Base-by-base conservation (phyloP, 1,140 invertebrate genomes). In the Epicauta chinensis region DNA sequence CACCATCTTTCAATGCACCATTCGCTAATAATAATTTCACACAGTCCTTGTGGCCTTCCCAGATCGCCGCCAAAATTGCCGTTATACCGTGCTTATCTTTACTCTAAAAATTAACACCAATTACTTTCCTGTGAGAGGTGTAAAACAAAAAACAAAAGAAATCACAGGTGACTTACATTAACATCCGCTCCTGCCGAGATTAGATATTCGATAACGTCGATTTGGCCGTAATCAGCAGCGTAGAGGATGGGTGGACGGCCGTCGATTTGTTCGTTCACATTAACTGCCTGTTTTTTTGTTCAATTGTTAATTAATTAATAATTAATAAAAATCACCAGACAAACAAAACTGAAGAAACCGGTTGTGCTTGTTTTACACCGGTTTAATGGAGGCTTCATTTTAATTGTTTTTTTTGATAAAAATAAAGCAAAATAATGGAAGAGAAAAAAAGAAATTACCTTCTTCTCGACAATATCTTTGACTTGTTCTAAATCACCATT, bases 221-320 rank as follows among this genome's bases (percentile, higher is more conserved):
- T 78, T 71, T 97, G 93, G 0, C 93, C 93, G 77, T 95, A 97
- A 75, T 97, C 94, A 39, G 93, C 92, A 32, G 93, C 93, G 77
- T 93, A 93, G 70, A 92, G 84, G 48, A 94, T 76, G 13, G 88
- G 89, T 51, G 82, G 85, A 62, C 91, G 77, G 35, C 91, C 90
- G 73, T 93, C 89, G 41, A 94, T 88, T 64, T 84, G 77, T 63
- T 83, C 77, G 75, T 94, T 93, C 2, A 93, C 80, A 75, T 93
- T 83, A 60, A 91, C 81, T 72, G 82, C 80, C 89, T 94, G n/a
- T n/a, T n/a, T n/a, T n/a, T n/a, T n/a, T n/a, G n/a, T n/a, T n/a
- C n/a, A n/a, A n/a, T n/a, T n/a, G n/a, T n/a, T n/a, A n/a, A n/a
- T n/a, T n/a, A n/a, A n/a, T n/a, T n/a, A n/a, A n/a, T n/a, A n/a